Base-by-base conservation (phyloP, 2,797 vertebrate species). In the Notoglanidium macrostoma region DNA sequence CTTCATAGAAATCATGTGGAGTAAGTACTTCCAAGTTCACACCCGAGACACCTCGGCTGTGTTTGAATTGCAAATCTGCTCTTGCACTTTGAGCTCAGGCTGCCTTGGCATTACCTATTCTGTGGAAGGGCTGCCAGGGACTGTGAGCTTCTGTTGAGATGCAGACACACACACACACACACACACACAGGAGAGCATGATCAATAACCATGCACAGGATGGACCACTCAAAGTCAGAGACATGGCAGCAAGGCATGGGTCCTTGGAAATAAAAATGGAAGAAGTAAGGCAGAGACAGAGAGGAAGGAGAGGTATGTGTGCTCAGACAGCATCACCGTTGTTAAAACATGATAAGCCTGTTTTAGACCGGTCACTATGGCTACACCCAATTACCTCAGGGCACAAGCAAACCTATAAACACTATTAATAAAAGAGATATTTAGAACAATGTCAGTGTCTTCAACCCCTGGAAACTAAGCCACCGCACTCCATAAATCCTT, bases 31-130 rank as follows among this genome's bases (percentile, higher is more conserved):
- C 91, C 90, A 94, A 92, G 91, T 91, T 93, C 90, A 90, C 89
- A 90, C 92, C 91, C 92, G 91, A 91, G 93, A 92, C 93, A 94
- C 93, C 92, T 92, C 87, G 89, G 91, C 93, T 90, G 82, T 94
- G 94, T 95, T 95, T 95, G 95, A 96, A 95, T 95, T 96, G 95
- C 95, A 96, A 95, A 96, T 96, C 88, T 94, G 57, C 87, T 91
- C 93, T 94, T 94, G 95, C 94, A 94, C 87, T 74, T 90, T 91
- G 91, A 91, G 92, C 92, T 90, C 89, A 90, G 88, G 88, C 91
- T 93, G 93, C 93, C 93, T 90, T 92, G 89, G 92, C 94, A 95
- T 96, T 94, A 96, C 92, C 91, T 94, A 96, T 95, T 96, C 95
- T 93, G 95, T 95, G 93, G 95, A 96, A 95, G 92, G 88, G 90